phyloP scores from a whole-genome alignment of 2,888 invertebrate genomes.

The Nemoura dubitans region DNA sequence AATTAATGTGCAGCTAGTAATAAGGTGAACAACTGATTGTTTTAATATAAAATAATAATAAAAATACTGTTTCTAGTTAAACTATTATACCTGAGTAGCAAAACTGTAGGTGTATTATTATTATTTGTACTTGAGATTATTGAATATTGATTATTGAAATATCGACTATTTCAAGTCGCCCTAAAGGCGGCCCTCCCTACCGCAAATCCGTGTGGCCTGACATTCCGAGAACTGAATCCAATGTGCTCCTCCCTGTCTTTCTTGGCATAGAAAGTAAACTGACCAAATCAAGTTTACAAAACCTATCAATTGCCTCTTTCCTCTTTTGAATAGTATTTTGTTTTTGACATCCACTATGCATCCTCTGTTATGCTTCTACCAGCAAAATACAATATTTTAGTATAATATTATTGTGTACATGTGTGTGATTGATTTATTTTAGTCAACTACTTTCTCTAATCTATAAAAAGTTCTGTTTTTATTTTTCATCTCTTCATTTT shows the following conservation, averaged over 20 bases:
- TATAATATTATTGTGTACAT: constrained; percentile 47
- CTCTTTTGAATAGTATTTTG: constrained; percentile 44
- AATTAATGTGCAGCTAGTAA: not conserved
- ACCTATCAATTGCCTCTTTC: constrained; percentile 49
- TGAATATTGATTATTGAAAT: not conserved
- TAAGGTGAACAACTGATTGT: not conserved
- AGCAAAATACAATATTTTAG: constrained; percentile 49
- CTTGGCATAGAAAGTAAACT: constrained; percentile 16
- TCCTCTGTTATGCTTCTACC: constrained; percentile 48
- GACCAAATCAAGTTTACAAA: constrained; percentile 43
- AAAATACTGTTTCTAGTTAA: constrained; percentile 46
- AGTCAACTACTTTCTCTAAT: constrained; percentile 48
- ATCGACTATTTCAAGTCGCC: not conserved
- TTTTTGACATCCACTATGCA: constrained; percentile 47
- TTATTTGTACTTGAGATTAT: not conserved
- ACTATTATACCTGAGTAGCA: constrained; percentile 47
- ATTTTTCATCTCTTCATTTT: constrained; percentile 49
- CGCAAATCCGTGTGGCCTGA: constrained; percentile 45
- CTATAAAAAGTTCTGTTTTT: constrained; percentile 53
- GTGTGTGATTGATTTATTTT: constrained; percentile 46
- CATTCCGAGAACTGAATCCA: constrained; percentile 29
- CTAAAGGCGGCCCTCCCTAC: not conserved
- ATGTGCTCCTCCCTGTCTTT: not conserved
- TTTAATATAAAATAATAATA: not conserved
- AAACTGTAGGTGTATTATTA: constrained; percentile 42